phyloP scores from a whole-genome alignment of 2,797 vertebrate species.

The Bovichtus variegatus region DNA sequence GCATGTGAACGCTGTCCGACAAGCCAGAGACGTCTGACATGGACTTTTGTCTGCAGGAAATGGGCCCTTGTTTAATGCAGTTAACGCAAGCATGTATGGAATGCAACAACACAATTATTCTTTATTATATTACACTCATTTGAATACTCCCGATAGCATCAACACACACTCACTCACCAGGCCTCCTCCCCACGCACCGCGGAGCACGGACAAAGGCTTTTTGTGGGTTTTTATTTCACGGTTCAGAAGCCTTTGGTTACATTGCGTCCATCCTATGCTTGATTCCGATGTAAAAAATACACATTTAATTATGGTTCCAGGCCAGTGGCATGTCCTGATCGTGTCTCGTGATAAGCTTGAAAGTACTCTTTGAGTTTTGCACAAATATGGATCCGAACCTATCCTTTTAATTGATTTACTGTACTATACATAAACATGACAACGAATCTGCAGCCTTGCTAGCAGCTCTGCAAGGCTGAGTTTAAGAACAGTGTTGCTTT shows the following conservation, averaged over 20 bases:
- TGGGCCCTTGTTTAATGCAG: slow-evolving; percentile 80
- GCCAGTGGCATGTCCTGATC: slow-evolving; percentile 8
- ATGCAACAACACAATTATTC: slow-evolving; percentile 86
- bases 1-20: slow-evolving; percentile 50
- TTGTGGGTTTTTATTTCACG: slow-evolving; percentile 59
- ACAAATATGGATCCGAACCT: not conserved
- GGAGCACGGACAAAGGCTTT: slow-evolving; percentile 69
- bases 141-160: slow-evolving; percentile 81
- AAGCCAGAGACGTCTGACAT: slow-evolving; percentile 48
- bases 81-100: slow-evolving; percentile 82
- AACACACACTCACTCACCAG: slow-evolving; percentile 64
- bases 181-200: slow-evolving; percentile 59
- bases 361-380: not conserved
- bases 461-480: not conserved
- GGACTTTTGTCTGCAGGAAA: slow-evolving; percentile 77
- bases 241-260: slow-evolving; percentile 30
- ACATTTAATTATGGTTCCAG: not conserved
- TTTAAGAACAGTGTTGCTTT: no score
- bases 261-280: not conserved
- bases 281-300: slow-evolving; percentile 9
- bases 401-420: not conserved
- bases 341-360: slow-evolving; percentile 9
- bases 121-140: slow-evolving; percentile 85
- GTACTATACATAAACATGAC: no score
- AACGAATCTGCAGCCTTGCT: not conserved